Percentiles rank a stretch among this genome's conserved stretches.
phyloP scores from a whole-genome alignment of 1,140 invertebrate genomes.

The Procambarus clarkii region DNA sequence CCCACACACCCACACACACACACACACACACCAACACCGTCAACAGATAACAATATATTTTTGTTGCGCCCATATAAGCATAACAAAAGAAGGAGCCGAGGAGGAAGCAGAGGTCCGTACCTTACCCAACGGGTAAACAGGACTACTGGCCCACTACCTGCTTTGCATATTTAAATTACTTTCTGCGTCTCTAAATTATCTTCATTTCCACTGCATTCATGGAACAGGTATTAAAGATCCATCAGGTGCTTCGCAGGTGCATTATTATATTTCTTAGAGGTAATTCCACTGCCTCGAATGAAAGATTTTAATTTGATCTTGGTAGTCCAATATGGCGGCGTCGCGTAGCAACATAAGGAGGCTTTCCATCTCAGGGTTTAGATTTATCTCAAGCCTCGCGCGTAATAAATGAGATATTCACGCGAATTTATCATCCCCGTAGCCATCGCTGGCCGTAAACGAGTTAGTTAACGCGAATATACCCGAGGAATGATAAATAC shows the following conservation, averaged over 20 bases:
- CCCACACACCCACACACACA: no score
- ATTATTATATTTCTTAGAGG: not conserved
- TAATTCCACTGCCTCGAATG: not conserved
- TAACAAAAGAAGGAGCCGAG: not conserved
- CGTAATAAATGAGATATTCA: not conserved
- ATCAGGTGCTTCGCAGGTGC: not conserved
- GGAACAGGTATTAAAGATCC: not conserved
- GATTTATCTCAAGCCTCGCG: not conserved
- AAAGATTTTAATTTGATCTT: not conserved
- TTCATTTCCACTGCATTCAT: not conserved
- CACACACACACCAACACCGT: not conserved
- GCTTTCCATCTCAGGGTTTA: not conserved
- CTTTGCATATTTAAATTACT: not conserved
- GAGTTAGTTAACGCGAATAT: not conserved
- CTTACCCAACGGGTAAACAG: not conserved
- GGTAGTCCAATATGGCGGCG: not conserved
- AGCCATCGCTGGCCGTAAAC: not conserved
- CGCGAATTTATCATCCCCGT: not conserved
- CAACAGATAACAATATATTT: not conserved
- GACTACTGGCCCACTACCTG: not conserved
- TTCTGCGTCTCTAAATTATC: not conserved
- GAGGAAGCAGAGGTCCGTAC: not conserved
- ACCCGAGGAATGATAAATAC: not conserved
- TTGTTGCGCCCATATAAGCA: not conserved
- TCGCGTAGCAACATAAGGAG: not conserved